phyloP scores from a whole-genome alignment of 2,888 invertebrate species.

The Drosophila bunnanda region DNA sequence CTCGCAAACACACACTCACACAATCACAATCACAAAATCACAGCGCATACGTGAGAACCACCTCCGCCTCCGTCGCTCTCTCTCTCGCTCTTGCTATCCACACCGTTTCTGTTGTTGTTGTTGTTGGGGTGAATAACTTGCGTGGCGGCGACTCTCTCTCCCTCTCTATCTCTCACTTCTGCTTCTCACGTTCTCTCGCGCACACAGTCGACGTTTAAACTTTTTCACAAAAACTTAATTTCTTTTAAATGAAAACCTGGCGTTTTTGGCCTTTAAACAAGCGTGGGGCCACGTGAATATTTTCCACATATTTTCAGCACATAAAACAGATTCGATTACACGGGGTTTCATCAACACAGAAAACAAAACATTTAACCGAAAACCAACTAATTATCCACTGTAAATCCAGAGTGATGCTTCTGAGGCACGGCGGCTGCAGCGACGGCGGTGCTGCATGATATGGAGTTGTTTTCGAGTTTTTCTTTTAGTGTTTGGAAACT shows the following conservation, averaged over 20 bases:
- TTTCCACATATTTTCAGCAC: constrained; percentile 13
- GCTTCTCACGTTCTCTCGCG: constrained; percentile 51
- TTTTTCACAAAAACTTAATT: constrained; percentile 70
- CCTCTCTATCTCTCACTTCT: constrained; percentile 60
- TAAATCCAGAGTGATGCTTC: constrained; percentile 28
- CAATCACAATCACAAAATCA: constrained; percentile 40
- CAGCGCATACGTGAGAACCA: constrained; percentile 64
- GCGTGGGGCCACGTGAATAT: constrained; percentile 67
- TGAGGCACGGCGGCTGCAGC: constrained; percentile 39
- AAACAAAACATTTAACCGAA: constrained; percentile 57
- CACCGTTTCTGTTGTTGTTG: constrained; percentile 57
- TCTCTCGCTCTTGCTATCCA: constrained; percentile 7
- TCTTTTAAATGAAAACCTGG: constrained; percentile 73
- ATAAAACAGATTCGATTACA: neutral
- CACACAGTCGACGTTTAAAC: constrained; percentile 44
- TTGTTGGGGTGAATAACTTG: constrained; percentile 79
- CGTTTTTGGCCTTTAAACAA: constrained; percentile 48
- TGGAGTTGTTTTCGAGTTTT: constrained; percentile 59
- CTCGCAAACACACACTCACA: constrained; percentile 39
- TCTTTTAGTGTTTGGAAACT: neutral
- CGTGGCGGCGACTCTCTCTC: constrained; percentile 80
- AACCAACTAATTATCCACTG: constrained; percentile 34
- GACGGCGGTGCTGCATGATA: constrained; percentile 45
- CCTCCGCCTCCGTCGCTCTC: constrained; percentile 45
- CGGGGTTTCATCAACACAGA: constrained; percentile 6